Evolutionary conservation across 2,113 vertebrate species (phyloP).

Genomic region (Mus pahari): DNA sequence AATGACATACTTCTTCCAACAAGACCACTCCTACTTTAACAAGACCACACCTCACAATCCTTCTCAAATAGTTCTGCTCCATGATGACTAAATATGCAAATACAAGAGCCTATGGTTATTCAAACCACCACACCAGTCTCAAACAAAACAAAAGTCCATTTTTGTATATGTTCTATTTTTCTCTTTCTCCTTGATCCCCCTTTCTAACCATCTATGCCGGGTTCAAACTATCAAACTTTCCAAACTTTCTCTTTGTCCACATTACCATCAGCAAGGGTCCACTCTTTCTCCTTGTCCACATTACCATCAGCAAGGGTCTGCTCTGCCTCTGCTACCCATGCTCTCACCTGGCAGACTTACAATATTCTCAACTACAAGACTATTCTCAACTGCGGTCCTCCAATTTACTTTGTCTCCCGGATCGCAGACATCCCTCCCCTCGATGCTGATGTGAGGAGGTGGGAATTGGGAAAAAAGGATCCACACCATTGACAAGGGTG

Average conservation of each 20-base stretch:
- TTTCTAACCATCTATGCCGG: not conserved
- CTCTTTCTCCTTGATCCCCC: not conserved
- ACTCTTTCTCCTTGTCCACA: too few relatives aligned
- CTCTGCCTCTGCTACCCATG: not conserved
- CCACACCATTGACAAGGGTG: not conserved
- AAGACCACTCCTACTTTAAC: not conserved
- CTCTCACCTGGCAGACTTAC: not conserved
- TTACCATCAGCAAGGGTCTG: not conserved
- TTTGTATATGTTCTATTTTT: not conserved
- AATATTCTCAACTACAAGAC: not conserved
- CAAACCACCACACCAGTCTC: not conserved
- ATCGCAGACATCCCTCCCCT: too few relatives aligned
- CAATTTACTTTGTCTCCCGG: too few relatives aligned
- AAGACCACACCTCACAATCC: not conserved
- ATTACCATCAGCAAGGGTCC: not conserved
- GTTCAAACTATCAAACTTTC: not conserved
- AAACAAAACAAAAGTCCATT: not conserved
- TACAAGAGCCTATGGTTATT: not conserved
- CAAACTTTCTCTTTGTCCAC: not conserved
- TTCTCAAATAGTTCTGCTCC: not conserved
- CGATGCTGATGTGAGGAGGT: not conserved
- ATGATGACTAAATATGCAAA: not conserved
- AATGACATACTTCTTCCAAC: not conserved
- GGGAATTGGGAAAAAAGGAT: not conserved
- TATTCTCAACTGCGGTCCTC: too few relatives aligned